phyloP scores from a whole-genome alignment of 2,113 vertebrate genomes.

The Paraplagusia blochii region DNA sequence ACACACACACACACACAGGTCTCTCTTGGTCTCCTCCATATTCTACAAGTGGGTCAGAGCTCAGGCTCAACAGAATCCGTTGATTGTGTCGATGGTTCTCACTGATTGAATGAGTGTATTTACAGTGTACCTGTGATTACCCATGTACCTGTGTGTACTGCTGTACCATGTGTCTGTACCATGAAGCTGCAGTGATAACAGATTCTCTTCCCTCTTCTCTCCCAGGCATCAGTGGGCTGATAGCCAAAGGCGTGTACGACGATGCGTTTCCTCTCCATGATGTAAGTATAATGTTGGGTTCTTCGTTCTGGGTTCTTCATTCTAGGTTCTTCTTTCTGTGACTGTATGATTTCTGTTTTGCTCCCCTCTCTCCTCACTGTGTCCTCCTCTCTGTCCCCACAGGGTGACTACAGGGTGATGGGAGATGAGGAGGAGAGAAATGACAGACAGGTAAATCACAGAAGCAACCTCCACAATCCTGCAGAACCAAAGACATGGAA shows the following conservation, averaged over 20 bases:
- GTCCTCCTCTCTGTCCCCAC: conserved; percentile 11
- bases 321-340: too few relatives aligned
- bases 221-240: conserved; percentile 89
- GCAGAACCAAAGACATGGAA: too few relatives aligned
- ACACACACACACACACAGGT: background rate
- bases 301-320: too few relatives aligned
- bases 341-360: conserved; percentile 73
- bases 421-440: conserved; percentile 66
- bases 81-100: conserved; percentile 47
- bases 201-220: conserved; percentile 12
- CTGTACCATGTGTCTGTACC: background rate
- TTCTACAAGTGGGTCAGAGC: conserved; percentile 65
- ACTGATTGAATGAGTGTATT: too few relatives aligned
- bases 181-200: too few relatives aligned
- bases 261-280: conserved; percentile 94
- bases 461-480: too few relatives aligned
- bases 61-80: conserved; percentile 44
- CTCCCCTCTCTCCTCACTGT: too few relatives aligned
- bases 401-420: conserved; percentile 73
- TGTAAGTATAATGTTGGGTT: conserved; percentile 75
- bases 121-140: too few relatives aligned
- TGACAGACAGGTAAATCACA: conserved; percentile 75
- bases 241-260: conserved; percentile 92
- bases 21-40: conserved; percentile 25
- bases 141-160: background rate